A percentile compares a stretch with the other conserved stretches of the same genome.
Evolutionary conservation across 2,888 invertebrate genomes (phyloP).

Genomic region (Emmelina monodactyla): DNA sequence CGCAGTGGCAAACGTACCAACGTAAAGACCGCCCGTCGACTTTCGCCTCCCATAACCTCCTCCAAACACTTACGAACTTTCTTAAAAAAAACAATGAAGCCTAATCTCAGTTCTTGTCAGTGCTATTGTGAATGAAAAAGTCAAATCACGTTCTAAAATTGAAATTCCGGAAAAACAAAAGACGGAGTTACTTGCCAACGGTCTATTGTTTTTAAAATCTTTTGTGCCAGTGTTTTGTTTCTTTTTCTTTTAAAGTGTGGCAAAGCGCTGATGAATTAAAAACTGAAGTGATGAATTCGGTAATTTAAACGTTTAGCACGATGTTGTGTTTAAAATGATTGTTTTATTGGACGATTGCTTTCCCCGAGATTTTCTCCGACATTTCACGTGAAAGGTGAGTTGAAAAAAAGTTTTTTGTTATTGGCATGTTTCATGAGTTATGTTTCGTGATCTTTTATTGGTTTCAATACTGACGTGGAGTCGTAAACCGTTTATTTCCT

Average conservation of each 20-base stretch:
- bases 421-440: no score
- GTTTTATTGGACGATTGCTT: no score
- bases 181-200: slow-evolving; percentile 9
- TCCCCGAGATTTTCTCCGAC: no score
- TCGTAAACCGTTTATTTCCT: no score
- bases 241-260: slow-evolving; percentile 14
- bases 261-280: neutral
- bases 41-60: neutral
- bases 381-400: no score
- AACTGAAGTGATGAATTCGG: neutral
- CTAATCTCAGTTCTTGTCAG: neutral
- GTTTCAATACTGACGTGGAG: no score
- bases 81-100: slow-evolving; percentile 1
- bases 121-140: neutral
- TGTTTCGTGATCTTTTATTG: no score
- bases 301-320: no score
- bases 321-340: no score
- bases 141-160: slow-evolving; percentile 11
- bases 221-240: slow-evolving; percentile 15
- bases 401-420: no score
- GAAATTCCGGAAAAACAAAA: slow-evolving; percentile 8
- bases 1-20: slow-evolving; percentile 40
- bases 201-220: slow-evolving; percentile 14
- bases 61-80: slow-evolving; percentile 2
- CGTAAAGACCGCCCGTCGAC: slow-evolving; percentile 7